These are phyloP conservation scores for Parus major DNA, from an alignment of 2,113 vertebrate species.

Conservation along the genomic window DNA sequence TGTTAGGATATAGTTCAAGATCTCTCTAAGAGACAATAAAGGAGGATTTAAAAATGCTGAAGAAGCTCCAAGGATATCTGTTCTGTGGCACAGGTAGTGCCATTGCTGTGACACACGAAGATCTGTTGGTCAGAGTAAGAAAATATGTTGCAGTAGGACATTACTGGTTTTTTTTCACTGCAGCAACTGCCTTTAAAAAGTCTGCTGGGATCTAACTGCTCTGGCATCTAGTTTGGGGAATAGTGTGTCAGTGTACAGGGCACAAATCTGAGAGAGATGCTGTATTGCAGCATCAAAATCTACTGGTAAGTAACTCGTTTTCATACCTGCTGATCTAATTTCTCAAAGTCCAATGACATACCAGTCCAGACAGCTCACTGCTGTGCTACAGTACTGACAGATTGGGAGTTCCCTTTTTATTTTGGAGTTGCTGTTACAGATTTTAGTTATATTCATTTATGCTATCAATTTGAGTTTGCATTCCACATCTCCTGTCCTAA, in stretches of 20 bases:
- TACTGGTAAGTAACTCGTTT: slow-evolving; percentile 18
- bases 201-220: background rate
- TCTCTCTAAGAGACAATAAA: background rate
- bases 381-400: background rate
- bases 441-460: slow-evolving; percentile 40
- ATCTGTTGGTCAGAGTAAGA: background rate
- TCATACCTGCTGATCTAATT: slow-evolving; percentile 59
- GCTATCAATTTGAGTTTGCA: slow-evolving; percentile 52
- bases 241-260: background rate
- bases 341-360: slow-evolving; percentile 57
- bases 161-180: background rate
- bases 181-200: background rate
- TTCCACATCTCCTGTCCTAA: slow-evolving; percentile 36
- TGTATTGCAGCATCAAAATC: background rate
- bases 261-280: background rate
- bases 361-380: slow-evolving; percentile 48
- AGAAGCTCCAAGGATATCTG: background rate
- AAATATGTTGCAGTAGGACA: background rate
- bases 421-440: slow-evolving; percentile 28
- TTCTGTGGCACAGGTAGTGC: background rate
- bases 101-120: background rate
- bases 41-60: background rate
- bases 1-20: background rate
- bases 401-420: background rate
- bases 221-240: background rate